Base-by-base conservation (phyloP, 2,113 vertebrate genomes). In the Macquaria australasica region DNA sequence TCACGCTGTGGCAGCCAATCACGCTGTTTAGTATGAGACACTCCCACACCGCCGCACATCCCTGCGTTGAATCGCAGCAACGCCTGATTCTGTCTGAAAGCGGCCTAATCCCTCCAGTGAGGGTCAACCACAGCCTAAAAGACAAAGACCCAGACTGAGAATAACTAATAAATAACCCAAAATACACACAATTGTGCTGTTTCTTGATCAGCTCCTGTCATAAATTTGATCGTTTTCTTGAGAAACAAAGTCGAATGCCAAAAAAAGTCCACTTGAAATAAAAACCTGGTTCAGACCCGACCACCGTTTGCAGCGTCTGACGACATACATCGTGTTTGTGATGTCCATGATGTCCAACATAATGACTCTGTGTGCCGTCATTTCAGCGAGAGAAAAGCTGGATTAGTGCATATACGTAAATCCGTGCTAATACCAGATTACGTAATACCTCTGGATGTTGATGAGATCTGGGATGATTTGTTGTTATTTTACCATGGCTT, bases 401-500 rank as follows among this genome's bases (percentile, higher is more conserved):
- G 88, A 90, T 92, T 89, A 87, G 67, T 10, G 45, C 79, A 25
- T 73, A 66, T 81, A 60, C 37, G 45, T 74, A 59, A 81, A 81
- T 86, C 91, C 85, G 82, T 12, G 0, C 41, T 78, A 74, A 89
- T 77, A 63, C 60, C 51, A 37, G 39, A 70, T 89, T 86, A 83
- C 1, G 10, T 71, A 84, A 88, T 37, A 0, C 20, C 34, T 59
- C 51, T 64, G 88, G 39, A 87, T 63, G 82, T 23, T 68, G 51
- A 84, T 81, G 21, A 81, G 85, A 86, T 88, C 79, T 58, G 21
- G 60, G 70, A 73, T 70, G 84, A 73, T 85, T 84, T 56, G 64
- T 34, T 20, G 64, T 85, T 79, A 78, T 79, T 83, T 60, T 3
- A 80, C 63, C 37, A 0, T 3, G 45, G 62, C 63, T 82, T 73